A percentile compares a stretch with the other conserved stretches of the same genome.
These are phyloP conservation scores for Megaceryle maxima DNA, from an alignment of 2,113 vertebrate species.

Conservation along the genomic window DNA sequence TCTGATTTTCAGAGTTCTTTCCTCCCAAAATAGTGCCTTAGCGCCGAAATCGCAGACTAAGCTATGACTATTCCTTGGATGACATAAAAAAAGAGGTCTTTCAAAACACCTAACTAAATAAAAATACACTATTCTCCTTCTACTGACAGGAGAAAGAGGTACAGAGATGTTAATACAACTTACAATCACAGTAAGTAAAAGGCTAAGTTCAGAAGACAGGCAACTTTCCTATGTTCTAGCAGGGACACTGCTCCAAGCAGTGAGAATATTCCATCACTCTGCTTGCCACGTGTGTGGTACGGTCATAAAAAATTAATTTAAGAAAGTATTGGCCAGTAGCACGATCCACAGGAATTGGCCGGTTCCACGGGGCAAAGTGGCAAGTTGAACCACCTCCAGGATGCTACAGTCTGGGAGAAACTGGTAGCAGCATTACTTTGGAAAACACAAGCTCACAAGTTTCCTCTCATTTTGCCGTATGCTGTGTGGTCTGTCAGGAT, in stretches of 20 bases:
- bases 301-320: background rate
- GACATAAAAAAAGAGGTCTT: conserved; percentile 32
- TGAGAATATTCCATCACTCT: background rate
- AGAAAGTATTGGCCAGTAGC: background rate
- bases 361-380: background rate
- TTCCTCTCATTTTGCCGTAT: background rate
- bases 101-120: conserved; percentile 44
- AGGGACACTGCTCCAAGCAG: conserved; percentile 7
- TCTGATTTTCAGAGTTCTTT: background rate
- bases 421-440: background rate
- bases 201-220: conserved; percentile 20
- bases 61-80: background rate
- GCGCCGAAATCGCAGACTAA: background rate
- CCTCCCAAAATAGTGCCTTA: background rate
- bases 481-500: background rate
- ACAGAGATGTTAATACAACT: conserved; percentile 38
- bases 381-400: background rate
- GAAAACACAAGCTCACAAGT: background rate
- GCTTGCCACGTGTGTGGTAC: background rate
- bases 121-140: conserved; percentile 12
- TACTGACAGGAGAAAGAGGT: background rate
- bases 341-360: conserved; percentile 9
- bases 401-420: background rate
- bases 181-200: conserved; percentile 49
- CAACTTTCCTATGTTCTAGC: conserved; percentile 30